A percentile compares a stretch with the other conserved stretches of the same genome.
Evolutionary conservation across 2,888 invertebrate species (phyloP).

Genomic region (Phengaris arion): DNA sequence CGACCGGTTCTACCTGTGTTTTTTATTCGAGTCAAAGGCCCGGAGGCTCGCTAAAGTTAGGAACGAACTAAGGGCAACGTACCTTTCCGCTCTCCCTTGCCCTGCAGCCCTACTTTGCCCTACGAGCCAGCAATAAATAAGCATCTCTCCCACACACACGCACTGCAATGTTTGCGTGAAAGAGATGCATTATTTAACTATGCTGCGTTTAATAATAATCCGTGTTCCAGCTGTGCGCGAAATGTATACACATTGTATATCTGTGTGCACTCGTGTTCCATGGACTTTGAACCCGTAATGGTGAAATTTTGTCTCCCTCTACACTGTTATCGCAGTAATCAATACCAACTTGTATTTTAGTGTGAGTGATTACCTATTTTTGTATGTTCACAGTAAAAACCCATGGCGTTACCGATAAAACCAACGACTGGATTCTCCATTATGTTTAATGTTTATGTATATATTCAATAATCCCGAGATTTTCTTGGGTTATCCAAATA

Average conservation of each 20-base stretch:
- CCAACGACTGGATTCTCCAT: neutral
- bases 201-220: slow-evolving; percentile 59
- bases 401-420: neutral
- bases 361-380: slow-evolving; percentile 22
- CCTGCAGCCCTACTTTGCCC: slow-evolving; percentile 76
- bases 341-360: slow-evolving; percentile 47
- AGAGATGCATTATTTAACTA: slow-evolving; percentile 68
- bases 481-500: neutral
- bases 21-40: slow-evolving; percentile 74
- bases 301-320: slow-evolving; percentile 60
- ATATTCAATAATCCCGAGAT: neutral
- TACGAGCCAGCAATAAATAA: slow-evolving; percentile 61
- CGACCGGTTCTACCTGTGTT: slow-evolving; percentile 73
- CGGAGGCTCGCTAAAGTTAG: slow-evolving; percentile 65
- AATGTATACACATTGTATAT: slow-evolving; percentile 50
- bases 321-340: slow-evolving; percentile 57
- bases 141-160: slow-evolving; percentile 58
- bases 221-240: slow-evolving; percentile 64
- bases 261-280: slow-evolving; percentile 59
- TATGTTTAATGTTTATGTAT: neutral
- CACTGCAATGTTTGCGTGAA: slow-evolving; percentile 56
- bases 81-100: slow-evolving; percentile 76
- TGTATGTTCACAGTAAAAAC: slow-evolving; percentile 15
- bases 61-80: slow-evolving; percentile 72
- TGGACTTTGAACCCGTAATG: slow-evolving; percentile 76